Percentiles rank a stretch among this genome's conserved stretches.
Conservation (phyloP, 2,113 vertebrate genomes). For the Manacus vitellinus region DNA sequence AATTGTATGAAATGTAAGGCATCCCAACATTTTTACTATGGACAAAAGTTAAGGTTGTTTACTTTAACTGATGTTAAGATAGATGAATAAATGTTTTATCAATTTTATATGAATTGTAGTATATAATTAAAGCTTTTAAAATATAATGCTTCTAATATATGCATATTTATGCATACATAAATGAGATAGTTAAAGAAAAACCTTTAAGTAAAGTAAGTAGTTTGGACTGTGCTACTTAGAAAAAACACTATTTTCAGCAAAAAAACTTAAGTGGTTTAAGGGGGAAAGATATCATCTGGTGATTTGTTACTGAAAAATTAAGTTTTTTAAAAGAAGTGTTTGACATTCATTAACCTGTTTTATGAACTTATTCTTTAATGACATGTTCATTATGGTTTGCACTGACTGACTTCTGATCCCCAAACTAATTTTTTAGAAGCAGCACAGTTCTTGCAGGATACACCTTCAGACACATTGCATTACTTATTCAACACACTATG, state of each 20-base stretch:
- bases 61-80: background rate
- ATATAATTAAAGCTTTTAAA: background rate
- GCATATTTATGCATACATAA: background rate
- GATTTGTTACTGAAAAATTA: background rate
- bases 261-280: background rate
- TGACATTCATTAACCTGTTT: background rate
- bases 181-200: background rate
- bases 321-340: background rate
- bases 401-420: background rate
- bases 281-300: background rate
- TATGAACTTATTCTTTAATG: background rate
- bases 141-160: background rate
- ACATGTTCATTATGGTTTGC: background rate
- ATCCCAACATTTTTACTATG: background rate
- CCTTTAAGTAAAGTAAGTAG: background rate
- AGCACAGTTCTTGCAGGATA: background rate
- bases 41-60: background rate
- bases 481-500: background rate
- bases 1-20: background rate
- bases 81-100: background rate
- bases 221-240: background rate
- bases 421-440: background rate
- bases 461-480: background rate
- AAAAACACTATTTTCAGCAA: background rate
- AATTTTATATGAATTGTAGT: background rate